Evolutionary conservation across 2,888 invertebrate species (phyloP).

Genomic region (Linhomoeus sp.): DNA sequence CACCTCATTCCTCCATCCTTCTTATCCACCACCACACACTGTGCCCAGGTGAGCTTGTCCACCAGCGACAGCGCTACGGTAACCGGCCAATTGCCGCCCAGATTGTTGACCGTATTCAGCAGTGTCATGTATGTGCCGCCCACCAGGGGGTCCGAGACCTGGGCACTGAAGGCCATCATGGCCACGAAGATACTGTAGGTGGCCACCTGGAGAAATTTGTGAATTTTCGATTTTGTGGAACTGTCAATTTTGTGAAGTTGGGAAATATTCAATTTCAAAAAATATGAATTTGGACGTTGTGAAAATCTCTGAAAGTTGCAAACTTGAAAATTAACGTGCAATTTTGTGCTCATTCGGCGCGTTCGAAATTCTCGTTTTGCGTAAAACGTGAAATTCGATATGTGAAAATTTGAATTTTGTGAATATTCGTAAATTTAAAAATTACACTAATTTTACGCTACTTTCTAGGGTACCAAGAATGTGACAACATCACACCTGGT

Average conservation of each 20-base stretch:
- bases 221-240: neutral
- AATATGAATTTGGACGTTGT: too few relatives aligned
- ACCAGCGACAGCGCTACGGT: conserved; percentile 20
- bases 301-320: too few relatives aligned
- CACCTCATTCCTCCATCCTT: too few relatives aligned
- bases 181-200: conserved; percentile 92
- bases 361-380: too few relatives aligned
- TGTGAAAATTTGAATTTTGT: too few relatives aligned
- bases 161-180: conserved; percentile 90
- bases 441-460: neutral
- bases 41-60: conserved; percentile 23
- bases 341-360: too few relatives aligned
- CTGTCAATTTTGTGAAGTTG: too few relatives aligned
- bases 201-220: conserved; percentile 53
- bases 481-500: conserved; percentile 45
- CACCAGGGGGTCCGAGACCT: conserved; percentile 80
- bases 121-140: conserved; percentile 97
- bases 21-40: conserved; percentile 13
- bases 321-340: too few relatives aligned
- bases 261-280: too few relatives aligned
- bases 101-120: conserved; percentile 77
- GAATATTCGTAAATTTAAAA: too few relatives aligned
- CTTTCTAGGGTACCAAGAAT: too few relatives aligned
- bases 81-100: conserved; percentile 90
- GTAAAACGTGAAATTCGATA: too few relatives aligned